These are phyloP conservation scores for Cephus rjabovi DNA, from an alignment of 2,888 invertebrate species.

Conservation along the genomic window DNA sequence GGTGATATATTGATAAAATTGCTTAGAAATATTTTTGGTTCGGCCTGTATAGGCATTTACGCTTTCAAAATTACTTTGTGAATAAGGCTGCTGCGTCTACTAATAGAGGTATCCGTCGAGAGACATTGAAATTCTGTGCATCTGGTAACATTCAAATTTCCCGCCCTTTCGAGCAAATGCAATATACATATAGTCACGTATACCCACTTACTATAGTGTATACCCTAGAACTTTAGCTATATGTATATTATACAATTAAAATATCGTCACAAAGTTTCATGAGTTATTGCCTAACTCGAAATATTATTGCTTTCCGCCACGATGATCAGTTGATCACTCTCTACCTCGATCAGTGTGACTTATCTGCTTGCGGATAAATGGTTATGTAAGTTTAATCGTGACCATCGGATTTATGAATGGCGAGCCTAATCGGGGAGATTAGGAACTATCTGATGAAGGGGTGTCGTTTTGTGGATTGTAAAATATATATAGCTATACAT, in stretches of 20 bases:
- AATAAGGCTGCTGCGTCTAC: not conserved
- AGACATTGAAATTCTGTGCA: not conserved
- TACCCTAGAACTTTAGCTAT: not conserved
- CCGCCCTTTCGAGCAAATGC: not conserved
- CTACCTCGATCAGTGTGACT: not conserved
- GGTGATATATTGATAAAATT: not conserved
- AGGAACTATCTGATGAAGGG: not conserved
- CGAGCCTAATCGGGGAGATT: not conserved
- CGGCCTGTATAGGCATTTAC: not conserved
- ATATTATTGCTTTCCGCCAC: not conserved
- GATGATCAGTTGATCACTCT: not conserved
- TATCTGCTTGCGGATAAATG: not conserved
- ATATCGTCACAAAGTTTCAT: not conserved
- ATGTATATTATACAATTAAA: not conserved
- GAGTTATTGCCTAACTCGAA: not conserved
- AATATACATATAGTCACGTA: not conserved
- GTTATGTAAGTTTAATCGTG: not conserved
- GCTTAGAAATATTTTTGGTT: not conserved
- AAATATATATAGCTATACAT: not conserved
- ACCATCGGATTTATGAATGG: not conserved
- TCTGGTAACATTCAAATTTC: not conserved
- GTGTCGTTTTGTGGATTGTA: not conserved
- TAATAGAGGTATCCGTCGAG: not conserved
- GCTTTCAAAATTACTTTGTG: not conserved
- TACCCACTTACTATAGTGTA: not conserved